Evolutionary conservation across 1,140 invertebrate genomes (phyloP).

Genomic region (Polypedilum pembai): DNA sequence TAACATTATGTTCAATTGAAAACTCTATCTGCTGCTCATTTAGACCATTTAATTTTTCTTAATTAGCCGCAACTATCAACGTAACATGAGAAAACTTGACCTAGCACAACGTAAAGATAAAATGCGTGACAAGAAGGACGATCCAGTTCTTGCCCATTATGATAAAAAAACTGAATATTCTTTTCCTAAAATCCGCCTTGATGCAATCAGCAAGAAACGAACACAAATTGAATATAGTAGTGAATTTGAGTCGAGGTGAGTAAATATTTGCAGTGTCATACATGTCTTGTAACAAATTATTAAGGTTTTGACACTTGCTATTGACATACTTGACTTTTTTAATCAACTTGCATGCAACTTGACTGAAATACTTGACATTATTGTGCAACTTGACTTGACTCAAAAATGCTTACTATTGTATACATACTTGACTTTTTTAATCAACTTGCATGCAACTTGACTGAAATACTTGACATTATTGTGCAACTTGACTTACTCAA

Average conservation of each 20-base stretch:
- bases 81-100: background rate
- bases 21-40: no score
- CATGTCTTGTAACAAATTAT: background rate
- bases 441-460: no score
- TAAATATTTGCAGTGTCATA: background rate
- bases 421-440: no score
- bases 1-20: no score
- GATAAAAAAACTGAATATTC: background rate
- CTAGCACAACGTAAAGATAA: background rate
- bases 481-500: no score
- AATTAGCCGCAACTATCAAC: background rate
- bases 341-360: no score
- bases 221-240: background rate
- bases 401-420: no score
- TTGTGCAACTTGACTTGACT: no score
- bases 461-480: no score
- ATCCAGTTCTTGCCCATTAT: background rate
- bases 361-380: no score
- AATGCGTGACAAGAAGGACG: background rate
- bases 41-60: no score
- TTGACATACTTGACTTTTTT: no score
- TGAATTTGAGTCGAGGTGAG: background rate
- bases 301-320: background rate
- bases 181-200: background rate
- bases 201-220: background rate